Conservation (phyloP, 2,113 vertebrate species). For the Cephalopholis sonnerati region DNA sequence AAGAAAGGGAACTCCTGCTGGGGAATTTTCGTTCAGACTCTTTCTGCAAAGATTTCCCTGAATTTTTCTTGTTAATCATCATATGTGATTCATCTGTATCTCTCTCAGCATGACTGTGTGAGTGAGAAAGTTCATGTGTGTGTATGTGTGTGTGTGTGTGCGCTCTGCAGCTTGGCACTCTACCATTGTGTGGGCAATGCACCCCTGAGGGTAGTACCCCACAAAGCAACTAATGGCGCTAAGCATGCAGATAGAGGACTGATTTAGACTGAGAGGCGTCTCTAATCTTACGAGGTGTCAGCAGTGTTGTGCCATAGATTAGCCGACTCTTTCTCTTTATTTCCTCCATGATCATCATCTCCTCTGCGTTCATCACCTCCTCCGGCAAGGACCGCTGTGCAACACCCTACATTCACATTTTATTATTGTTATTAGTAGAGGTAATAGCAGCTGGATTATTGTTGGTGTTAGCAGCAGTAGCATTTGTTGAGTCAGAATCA, state of each 20-base stretch:
- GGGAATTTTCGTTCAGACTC: slow-evolving; percentile 33
- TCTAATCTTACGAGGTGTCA: slow-evolving; percentile 73
- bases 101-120: slow-evolving; percentile 39
- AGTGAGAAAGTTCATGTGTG: slow-evolving; percentile 28
- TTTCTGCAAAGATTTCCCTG: slow-evolving; percentile 47
- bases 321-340: slow-evolving; percentile 58
- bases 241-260: slow-evolving; percentile 68
- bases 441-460: slow-evolving; percentile 16
- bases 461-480: slow-evolving; percentile 3
- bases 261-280: slow-evolving; percentile 72
- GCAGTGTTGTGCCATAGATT: slow-evolving; percentile 64
- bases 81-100: slow-evolving; percentile 54
- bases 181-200: slow-evolving; percentile 66
- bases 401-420: slow-evolving; percentile 35
- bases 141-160: slow-evolving; percentile 39
- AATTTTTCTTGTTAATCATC: slow-evolving; percentile 66
- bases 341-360: slow-evolving; percentile 60
- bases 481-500: neutral
- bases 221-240: slow-evolving; percentile 72
- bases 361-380: slow-evolving; percentile 49
- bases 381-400: slow-evolving; percentile 45
- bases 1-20: slow-evolving; percentile 46
- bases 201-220: slow-evolving; percentile 70
- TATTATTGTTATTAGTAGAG: slow-evolving; percentile 30
- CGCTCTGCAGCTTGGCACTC: slow-evolving; percentile 59